Percentiles rank a stretch among this genome's conserved stretches.
Evolutionary conservation across 2,113 vertebrate genomes (phyloP).

Genomic region (Alaudala cheleensis): DNA sequence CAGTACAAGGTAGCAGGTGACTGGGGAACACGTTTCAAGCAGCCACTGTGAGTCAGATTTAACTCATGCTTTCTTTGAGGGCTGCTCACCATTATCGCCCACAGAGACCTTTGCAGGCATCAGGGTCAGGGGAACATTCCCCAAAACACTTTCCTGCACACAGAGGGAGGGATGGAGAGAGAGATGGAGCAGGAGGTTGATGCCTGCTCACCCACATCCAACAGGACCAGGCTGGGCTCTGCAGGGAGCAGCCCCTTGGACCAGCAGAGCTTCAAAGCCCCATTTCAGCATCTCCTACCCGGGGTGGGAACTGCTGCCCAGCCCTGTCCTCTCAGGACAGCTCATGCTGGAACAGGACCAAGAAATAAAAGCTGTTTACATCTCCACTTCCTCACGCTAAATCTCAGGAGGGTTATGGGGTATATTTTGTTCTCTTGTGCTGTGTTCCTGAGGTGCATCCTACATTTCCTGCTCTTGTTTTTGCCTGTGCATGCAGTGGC

Average conservation of each 20-base stretch:
- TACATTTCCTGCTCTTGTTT: not conserved
- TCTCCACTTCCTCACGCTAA: not conserved
- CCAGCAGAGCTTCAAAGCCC: not conserved
- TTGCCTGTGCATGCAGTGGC: not conserved
- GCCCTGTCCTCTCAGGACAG: not conserved
- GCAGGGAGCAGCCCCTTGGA: not conserved
- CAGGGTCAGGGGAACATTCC: rapidly evolving
- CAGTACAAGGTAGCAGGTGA: conserved; percentile 31
- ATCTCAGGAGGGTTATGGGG: not conserved
- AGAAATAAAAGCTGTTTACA: not conserved
- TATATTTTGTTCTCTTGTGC: not conserved
- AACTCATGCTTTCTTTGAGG: not conserved
- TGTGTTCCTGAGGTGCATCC: not conserved
- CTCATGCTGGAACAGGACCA: not conserved
- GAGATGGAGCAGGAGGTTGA: not conserved
- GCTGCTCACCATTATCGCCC: not conserved
- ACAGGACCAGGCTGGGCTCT: not conserved
- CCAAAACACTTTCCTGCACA: not conserved
- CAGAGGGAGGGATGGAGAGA: rapidly evolving
- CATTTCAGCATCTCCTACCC: not conserved
- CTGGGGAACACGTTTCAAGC: conserved; percentile 2
- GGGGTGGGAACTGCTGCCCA: not conserved
- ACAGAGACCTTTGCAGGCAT: not conserved
- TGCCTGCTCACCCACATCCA: not conserved
- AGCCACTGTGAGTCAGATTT: not conserved